phyloP scores from a whole-genome alignment of 2,888 invertebrate genomes.

The Plebejus argus region DNA sequence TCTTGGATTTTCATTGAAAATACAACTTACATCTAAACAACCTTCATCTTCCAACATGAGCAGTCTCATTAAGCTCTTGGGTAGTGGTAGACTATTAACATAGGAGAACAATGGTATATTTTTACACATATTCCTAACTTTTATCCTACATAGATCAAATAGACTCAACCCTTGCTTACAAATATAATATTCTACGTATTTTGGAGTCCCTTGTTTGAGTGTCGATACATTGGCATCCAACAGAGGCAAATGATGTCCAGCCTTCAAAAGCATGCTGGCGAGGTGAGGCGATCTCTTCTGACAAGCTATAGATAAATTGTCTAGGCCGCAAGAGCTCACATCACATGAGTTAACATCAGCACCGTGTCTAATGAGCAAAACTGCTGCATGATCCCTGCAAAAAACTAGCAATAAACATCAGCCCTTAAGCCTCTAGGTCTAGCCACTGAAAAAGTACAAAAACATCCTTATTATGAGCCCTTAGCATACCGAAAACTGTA shows the following conservation, averaged over 20 bases:
- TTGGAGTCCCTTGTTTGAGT: constrained; percentile 53
- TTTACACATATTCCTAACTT: constrained; percentile 63
- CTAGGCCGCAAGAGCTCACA: constrained; percentile 79
- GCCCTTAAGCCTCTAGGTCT: too few relatives aligned
- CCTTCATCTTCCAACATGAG: constrained; percentile 79
- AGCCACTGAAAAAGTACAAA: neutral
- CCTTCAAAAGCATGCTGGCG: constrained; percentile 65
- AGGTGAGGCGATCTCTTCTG: constrained; percentile 57
- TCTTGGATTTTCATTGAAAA: constrained; percentile 12
- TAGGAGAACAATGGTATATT: constrained; percentile 62
- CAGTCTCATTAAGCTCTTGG: constrained; percentile 77
- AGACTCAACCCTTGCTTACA: constrained; percentile 75
- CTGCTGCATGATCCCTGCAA: constrained; percentile 76
- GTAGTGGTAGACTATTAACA: constrained; percentile 74
- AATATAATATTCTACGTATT: constrained; percentile 60
- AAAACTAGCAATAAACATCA: constrained; percentile 27
- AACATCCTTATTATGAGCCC: neutral
- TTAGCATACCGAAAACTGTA: neutral
- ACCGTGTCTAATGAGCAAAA: constrained; percentile 81
- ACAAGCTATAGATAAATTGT: constrained; percentile 79
- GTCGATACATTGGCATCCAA: constrained; percentile 42
- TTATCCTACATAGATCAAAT: constrained; percentile 80
- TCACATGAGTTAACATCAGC: constrained; percentile 82
- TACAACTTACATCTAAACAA: constrained; percentile 30
- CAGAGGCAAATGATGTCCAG: constrained; percentile 58